Evolutionary conservation across 64 coral and sea anemone genomes (phyloP).

Genomic region (Stichodactyla mertensii): DNA sequence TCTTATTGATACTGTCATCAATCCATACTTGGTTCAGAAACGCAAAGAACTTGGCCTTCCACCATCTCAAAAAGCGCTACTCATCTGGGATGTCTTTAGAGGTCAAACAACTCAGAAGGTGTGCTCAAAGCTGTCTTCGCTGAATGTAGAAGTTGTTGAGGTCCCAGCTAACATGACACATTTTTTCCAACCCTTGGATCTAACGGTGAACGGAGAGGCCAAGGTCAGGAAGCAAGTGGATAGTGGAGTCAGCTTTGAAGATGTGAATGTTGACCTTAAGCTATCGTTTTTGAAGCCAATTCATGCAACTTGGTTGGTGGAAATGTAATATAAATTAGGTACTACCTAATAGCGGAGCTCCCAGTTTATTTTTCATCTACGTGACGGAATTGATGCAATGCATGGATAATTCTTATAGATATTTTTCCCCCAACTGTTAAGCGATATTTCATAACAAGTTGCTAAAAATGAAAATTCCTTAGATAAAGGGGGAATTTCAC

Average conservation of each 20-base stretch:
- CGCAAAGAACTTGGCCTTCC: constrained; percentile 43
- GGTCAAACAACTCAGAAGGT: constrained; percentile 45
- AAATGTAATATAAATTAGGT: no score
- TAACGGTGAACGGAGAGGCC: constrained; percentile 25
- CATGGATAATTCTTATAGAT: no score
- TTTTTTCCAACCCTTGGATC: constrained; percentile 47
- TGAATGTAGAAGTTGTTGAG: constrained; percentile 13
- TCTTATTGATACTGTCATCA: constrained; percentile 39
- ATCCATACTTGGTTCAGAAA: constrained; percentile 14
- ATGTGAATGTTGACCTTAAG: neutral
- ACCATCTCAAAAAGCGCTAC: constrained; percentile 36
- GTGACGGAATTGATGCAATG: no score
- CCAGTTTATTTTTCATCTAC: no score
- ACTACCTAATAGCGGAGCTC: no score
- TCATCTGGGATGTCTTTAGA: constrained; percentile 51
- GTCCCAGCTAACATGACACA: no score
- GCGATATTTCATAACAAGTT: no score
- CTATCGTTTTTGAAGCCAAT: no score
- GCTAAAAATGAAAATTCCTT: no score
- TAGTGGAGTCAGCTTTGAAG: constrained; percentile 5
- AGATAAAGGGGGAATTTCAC: no score
- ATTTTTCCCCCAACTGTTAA: no score
- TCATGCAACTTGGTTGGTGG: no score
- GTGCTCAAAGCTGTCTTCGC: constrained; percentile 34
- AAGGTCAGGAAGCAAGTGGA: constrained; percentile 45